Base-by-base conservation (phyloP, 2,888 invertebrate genomes). In the Trissolcus brochymenae region DNA sequence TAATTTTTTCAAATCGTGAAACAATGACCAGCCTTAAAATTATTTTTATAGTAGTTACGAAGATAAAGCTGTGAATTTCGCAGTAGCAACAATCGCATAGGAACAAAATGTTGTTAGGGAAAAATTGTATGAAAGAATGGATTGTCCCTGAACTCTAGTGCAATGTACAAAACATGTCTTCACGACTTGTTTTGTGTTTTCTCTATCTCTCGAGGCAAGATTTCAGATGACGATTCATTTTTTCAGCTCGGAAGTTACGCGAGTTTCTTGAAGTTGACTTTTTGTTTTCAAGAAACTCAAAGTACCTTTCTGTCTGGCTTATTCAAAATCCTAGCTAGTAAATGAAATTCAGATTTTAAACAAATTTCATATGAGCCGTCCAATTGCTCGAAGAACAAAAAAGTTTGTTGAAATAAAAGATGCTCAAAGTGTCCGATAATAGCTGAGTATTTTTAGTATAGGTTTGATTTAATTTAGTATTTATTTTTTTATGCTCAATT, bases 371-470 rank as follows among this genome's bases (percentile, higher is more conserved):
- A n/a, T 53, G 66, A 59, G 43, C 74, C 73, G 74, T 78, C 78
- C 78, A 78, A 43, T 70, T 43, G 43, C 35, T 56, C 64, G 21
- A 71, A 16, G 49, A 78, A 11, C 55, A 25, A 74, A 35, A n/a
- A 50, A 70, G 60, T 67, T 77, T 25, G 4, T 64, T 64, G 60
- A 77, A 64, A 50, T 64, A 64, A 79, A 76, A 61, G 71, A 80
- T 78, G 68, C 71, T 68, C 72, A 77, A 73, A 88, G 88, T 88
- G 88, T 88, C 88, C 88, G 87, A 59, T 74, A 81, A 84, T 86
- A 87, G 88, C 87, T 88, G 87, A 87, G 86, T 87, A 87, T 87
- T 86, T 67, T 74, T 67, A 13, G 16, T 55, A n/a, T 1, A 56
- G 16, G 29, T 35, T 55, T 43, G 4, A 41, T 46, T 14, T 43